Conservation (phyloP, 2,797 vertebrate species). For the Anguilla obscura region DNA sequence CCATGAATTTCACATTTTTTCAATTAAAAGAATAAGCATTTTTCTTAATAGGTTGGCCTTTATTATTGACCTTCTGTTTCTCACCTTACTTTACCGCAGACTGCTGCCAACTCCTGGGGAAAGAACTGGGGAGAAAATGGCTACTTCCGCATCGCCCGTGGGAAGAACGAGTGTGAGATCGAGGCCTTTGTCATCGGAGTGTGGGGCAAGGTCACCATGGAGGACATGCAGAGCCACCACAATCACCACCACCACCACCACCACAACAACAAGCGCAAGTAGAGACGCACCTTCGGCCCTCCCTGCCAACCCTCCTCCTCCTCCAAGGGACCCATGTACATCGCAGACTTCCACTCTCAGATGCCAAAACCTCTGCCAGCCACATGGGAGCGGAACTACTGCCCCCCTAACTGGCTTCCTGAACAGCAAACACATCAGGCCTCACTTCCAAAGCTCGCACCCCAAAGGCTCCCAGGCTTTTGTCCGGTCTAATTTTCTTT, state of each 20-base stretch:
- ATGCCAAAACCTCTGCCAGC: constrained; percentile 47
- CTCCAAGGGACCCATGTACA: constrained; percentile 29
- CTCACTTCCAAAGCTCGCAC: constrained; percentile 65
- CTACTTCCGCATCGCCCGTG: constrained; percentile 89
- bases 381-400: constrained; percentile 30
- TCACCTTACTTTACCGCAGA: constrained; percentile 64
- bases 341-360: constrained; percentile 45
- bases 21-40: not conserved
- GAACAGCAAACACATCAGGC: constrained; percentile 63
- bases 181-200: constrained; percentile 92
- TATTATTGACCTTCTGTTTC: constrained; percentile 12
- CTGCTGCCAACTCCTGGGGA: constrained; percentile 95
- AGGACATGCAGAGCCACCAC: constrained; percentile 85
- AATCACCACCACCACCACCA: constrained; percentile 66
- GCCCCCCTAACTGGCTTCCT: constrained; percentile 44
- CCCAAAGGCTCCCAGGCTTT: constrained; percentile 50
- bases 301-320: constrained; percentile 12
- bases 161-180: constrained; percentile 92
- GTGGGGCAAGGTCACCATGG: constrained; percentile 92
- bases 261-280: constrained; percentile 64
- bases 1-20: not conserved
- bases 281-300: constrained; percentile 45
- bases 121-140: constrained; percentile 91
- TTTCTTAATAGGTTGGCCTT: not conserved
- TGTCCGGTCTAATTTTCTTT: not conserved